A percentile compares a stretch with the other conserved stretches of the same genome.
phyloP scores from a whole-genome alignment of 2,888 invertebrate genomes.

The Anorthoa munda region DNA sequence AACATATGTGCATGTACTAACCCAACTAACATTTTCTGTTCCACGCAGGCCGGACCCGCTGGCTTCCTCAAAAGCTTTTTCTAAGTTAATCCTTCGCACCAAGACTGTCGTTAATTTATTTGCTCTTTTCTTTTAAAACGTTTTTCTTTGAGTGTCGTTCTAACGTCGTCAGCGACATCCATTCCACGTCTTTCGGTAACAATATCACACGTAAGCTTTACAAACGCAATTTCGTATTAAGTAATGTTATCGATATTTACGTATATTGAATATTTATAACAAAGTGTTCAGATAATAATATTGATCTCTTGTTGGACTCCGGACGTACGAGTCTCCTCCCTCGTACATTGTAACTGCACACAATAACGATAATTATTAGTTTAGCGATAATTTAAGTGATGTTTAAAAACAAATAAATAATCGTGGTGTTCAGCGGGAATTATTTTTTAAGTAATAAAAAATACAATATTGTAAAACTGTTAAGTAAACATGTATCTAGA shows the following conservation, averaged over 20 bases:
- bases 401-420: constrained; percentile 84
- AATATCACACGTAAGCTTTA: constrained; percentile 81
- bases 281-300: constrained; percentile 89
- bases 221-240: constrained; percentile 83
- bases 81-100: constrained; percentile 92
- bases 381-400: constrained; percentile 88
- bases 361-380: constrained; percentile 87
- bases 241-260: constrained; percentile 72
- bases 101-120: constrained; percentile 89
- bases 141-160: constrained; percentile 83
- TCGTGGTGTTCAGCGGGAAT: constrained; percentile 90
- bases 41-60: constrained; percentile 96
- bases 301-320: constrained; percentile 80
- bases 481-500: constrained; percentile 89
- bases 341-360: constrained; percentile 86
- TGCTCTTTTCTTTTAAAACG: constrained; percentile 81
- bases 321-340: constrained; percentile 75
- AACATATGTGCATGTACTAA: constrained; percentile 68
- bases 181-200: constrained; percentile 81
- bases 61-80: constrained; percentile 99
- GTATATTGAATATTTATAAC: constrained; percentile 81
- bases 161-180: constrained; percentile 81
- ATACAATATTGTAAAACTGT: constrained; percentile 88
- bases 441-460: constrained; percentile 88
- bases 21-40: constrained; percentile 78